phyloP scores from a whole-genome alignment of 2,888 invertebrate genomes.

The Hermaeophaga mercurialis region DNA sequence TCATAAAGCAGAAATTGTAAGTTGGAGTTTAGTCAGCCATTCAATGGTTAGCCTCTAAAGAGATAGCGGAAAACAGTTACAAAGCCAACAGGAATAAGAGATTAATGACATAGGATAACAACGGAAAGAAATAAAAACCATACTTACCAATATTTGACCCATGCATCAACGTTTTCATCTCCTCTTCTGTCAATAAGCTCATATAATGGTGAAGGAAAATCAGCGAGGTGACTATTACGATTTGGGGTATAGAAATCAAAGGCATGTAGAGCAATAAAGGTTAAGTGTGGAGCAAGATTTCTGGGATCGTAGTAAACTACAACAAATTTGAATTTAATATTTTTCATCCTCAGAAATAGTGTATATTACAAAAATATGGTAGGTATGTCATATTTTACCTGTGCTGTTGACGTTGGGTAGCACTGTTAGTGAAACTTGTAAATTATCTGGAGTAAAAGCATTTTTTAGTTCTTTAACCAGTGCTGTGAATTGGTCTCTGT shows the following conservation, averaged over 20 bases:
- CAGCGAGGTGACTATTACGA: conserved; percentile 75
- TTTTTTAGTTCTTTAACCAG: conserved; percentile 75
- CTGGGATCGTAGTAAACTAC: conserved; percentile 79
- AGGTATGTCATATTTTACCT: conserved; percentile 58
- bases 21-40: too few species aligned
- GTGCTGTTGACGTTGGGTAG: conserved; percentile 76
- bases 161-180: conserved; percentile 68
- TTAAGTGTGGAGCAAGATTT: conserved; percentile 72
- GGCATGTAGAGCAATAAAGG: conserved; percentile 75
- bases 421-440: conserved; percentile 67
- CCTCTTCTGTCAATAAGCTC: conserved; percentile 71
- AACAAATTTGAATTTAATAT: conserved; percentile 35
- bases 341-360: background rate
- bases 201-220: conserved; percentile 73
- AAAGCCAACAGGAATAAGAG: too few species aligned
- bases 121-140: too few species aligned
- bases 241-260: conserved; percentile 78
- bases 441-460: conserved; percentile 68
- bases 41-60: too few species aligned
- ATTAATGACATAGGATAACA: too few species aligned
- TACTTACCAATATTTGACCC: conserved; percentile 66
- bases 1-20: too few species aligned
- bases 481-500: conserved; percentile 77
- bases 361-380: background rate
- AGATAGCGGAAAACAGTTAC: too few species aligned